Base-by-base conservation (phyloP, 1,140 invertebrate species). In the Drosophila sp. region DNA sequence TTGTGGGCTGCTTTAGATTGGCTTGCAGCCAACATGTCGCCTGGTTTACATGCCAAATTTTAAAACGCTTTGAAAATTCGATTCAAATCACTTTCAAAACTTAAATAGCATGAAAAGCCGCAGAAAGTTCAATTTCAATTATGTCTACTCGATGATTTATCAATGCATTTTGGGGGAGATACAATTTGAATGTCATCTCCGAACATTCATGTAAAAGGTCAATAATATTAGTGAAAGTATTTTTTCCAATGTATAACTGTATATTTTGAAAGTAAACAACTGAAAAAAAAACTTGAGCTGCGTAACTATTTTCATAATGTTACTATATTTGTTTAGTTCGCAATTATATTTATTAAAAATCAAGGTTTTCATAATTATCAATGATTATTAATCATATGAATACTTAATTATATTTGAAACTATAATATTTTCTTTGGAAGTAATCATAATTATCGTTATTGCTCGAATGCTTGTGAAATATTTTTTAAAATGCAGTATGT, bases 81-180 rank as follows among this genome's bases (percentile, higher is more conserved):
- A 63, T 64, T 50, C 71, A 80, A 80, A 84, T 80, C 76, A 77
- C 69, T 80, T 89, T 89, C 73, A 82, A 83, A 77, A 59, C 40
- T 62, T 32, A 46, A 36, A 62, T 40, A 51, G 21, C 46, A 51
- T 40, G 14, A 51, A 34, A 21, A 29, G 46, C 34, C 46, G 53
- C 71, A 57, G 67, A 59, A 70, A 59, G 46, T 74, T 82, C 69
- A 70, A 89, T 74, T 87, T 83, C 76, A 67, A 87, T 87, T 89
- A 89, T 89, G 83, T 83, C 84, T 89, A 56, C 65, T 59, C 66
- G 54, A 87, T 84, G 67, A 79, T 79, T 73, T 78, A 72, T 89
- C 66, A 82, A 72, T 51, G 62, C 29, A 45, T 57, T 51, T 65
- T 25, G 36, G 8, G 21, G 36, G 8, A 32, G n/a, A 54, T n/a